These are phyloP conservation scores for Metridium senile DNA, from an alignment of 92 coral and sea anemone genomes.

Conservation along the genomic window DNA sequence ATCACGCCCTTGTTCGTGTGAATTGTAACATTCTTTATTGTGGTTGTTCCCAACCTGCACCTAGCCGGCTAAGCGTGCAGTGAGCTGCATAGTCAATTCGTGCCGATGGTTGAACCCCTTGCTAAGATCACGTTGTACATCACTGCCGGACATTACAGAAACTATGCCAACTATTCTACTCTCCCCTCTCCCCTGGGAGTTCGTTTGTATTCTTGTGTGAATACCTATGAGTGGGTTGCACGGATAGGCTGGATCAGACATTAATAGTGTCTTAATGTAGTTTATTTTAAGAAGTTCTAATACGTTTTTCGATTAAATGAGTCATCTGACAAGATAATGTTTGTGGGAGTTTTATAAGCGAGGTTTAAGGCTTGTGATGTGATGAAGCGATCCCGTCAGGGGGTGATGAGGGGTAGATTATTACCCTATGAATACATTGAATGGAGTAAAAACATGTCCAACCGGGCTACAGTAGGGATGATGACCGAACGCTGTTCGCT, in stretches of 20 bases:
- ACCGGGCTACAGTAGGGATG: conserved; percentile 17
- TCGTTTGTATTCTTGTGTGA: not conserved
- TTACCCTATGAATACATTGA: conserved; percentile 12
- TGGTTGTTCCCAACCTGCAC: not conserved
- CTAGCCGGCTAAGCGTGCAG: not conserved
- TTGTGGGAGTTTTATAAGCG: not conserved
- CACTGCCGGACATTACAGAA: conserved; percentile 10
- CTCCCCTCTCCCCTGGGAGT: conserved; percentile 4
- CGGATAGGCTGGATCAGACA: not conserved
- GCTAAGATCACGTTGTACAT: not conserved
- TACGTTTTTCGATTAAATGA: too few relatives aligned
- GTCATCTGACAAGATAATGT: not conserved
- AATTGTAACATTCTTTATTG: not conserved
- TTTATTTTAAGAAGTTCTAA: too few relatives aligned
- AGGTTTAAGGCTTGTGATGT: not conserved
- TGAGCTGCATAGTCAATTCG: not conserved
- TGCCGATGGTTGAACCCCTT: not conserved
- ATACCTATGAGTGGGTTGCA: too few relatives aligned
- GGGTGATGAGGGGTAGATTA: conserved; percentile 4
- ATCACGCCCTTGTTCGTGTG: conserved; percentile 5
- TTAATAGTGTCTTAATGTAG: too few relatives aligned
- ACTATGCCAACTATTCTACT: conserved; percentile 14
- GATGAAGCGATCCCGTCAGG: not conserved
- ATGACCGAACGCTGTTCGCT: conserved; percentile 8
- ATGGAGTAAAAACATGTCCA: conserved; percentile 26